Percentiles rank a stretch among this genome's conserved stretches.
Evolutionary conservation across 2,797 vertebrate genomes (phyloP).

Genomic region (Sebastes kiyomatsui): DNA sequence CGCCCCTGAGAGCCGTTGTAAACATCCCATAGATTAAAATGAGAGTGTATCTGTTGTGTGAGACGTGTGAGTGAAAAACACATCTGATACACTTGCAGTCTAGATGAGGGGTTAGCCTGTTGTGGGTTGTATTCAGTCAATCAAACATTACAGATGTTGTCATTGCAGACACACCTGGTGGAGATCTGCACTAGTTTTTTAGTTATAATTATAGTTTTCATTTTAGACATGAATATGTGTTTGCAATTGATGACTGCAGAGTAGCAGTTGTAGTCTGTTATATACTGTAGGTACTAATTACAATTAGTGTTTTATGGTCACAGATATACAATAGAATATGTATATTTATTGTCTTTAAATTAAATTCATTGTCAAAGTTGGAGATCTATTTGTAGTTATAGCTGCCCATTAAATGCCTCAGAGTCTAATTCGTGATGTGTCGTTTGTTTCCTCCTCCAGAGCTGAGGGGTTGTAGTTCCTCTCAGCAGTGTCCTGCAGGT

Average conservation of each 20-base stretch:
- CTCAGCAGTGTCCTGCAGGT: not conserved
- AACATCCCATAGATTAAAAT: no score
- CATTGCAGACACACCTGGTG: no score
- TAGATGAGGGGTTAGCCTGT: no score
- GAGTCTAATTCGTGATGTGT: not conserved
- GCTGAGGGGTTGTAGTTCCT: fast-evolving
- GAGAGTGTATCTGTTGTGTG: no score
- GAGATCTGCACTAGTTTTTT: no score
- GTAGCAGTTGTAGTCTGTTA: not conserved
- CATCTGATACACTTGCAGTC: no score
- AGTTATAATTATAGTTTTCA: not conserved
- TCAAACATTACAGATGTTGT: no score
- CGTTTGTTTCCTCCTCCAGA: not conserved
- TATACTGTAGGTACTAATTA: not conserved
- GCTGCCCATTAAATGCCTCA: not conserved
- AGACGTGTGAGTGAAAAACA: no score
- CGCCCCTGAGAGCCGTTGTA: no score
- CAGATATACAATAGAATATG: no score
- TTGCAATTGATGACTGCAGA: not conserved
- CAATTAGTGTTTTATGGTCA: not conserved
- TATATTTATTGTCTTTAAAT: not conserved
- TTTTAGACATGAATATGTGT: not conserved
- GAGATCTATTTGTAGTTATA: not conserved
- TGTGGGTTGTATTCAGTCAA: no score
- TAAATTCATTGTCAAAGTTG: not conserved